phyloP scores from a whole-genome alignment of 37 sponge, comb jelly and placozoan species.

The Bolinopsis microptera region DNA sequence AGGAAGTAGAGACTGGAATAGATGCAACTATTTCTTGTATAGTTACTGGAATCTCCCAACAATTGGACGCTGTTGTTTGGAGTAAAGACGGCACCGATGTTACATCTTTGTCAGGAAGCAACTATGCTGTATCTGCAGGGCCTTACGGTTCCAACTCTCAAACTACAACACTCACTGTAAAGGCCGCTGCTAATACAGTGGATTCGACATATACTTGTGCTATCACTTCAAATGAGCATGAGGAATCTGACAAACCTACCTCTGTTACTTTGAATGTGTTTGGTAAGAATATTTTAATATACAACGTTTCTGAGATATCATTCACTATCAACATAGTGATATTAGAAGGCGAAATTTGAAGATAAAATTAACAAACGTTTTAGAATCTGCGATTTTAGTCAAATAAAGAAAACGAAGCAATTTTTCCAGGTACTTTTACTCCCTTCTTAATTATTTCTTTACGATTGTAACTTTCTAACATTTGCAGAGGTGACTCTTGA shows the following conservation, averaged over 20 bases:
- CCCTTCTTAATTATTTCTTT: too few relatives aligned
- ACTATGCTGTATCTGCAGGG: not conserved
- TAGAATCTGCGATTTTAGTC: too few relatives aligned
- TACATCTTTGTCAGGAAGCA: not conserved
- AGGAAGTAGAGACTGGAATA: not conserved
- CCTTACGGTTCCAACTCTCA: conserved; percentile 16
- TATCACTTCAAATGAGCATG: not conserved
- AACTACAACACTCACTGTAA: not conserved
- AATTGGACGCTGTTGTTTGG: not conserved
- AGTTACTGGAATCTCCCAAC: not conserved
- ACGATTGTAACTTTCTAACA: not conserved
- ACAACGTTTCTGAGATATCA: too few relatives aligned
- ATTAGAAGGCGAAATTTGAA: too few relatives aligned
- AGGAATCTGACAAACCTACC: not conserved
- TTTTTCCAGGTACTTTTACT: too few relatives aligned
- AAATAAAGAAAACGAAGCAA: too few relatives aligned
- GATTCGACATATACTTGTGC: not conserved
- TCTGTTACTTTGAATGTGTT: not conserved
- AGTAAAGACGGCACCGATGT: not conserved
- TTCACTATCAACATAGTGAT: too few relatives aligned
- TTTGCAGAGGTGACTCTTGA: not conserved
- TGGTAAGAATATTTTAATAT: not conserved
- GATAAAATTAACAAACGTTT: too few relatives aligned
- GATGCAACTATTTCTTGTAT: not conserved
- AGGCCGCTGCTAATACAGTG: not conserved